Conservation (phyloP, 2,797 vertebrate genomes). For the Clarias platycephalus region DNA sequence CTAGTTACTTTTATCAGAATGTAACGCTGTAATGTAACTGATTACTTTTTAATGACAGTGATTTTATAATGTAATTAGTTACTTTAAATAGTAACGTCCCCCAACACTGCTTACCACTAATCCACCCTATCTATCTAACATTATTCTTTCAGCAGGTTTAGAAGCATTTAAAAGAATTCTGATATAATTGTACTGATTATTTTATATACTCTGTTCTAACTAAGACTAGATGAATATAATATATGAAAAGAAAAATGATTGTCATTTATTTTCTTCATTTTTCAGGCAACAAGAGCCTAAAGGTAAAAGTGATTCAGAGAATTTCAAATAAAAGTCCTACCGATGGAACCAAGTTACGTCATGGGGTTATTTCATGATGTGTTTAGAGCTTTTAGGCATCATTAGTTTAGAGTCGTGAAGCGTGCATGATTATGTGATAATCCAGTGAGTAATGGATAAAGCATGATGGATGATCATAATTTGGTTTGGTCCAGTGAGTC, state of each 20-base stretch:
- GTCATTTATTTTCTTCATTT: neutral
- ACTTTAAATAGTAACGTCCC: too few species aligned
- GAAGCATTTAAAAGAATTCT: neutral
- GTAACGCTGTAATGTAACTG: too few species aligned
- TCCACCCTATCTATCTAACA: neutral
- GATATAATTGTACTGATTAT: neutral
- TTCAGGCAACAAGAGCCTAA: neutral
- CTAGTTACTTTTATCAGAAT: too few species aligned
- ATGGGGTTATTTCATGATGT: conserved; percentile 9
- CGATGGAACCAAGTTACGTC: neutral
- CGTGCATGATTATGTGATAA: conserved; percentile 33
- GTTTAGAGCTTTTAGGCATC: conserved; percentile 20
- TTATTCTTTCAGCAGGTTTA: neutral
- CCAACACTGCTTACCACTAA: too few species aligned
- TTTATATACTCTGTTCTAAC: neutral
- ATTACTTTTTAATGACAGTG: too few species aligned
- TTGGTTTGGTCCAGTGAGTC: conserved; percentile 32
- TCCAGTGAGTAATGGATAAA: conserved; percentile 38
- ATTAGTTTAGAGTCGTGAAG: conserved; percentile 12
- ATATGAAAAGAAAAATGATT: neutral
- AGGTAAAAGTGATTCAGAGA: neutral
- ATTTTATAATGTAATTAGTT: too few species aligned
- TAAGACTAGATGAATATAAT: neutral
- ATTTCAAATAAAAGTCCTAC: neutral
- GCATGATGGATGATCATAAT: conserved; percentile 36